A percentile compares a stretch with the other conserved stretches of the same genome.
Evolutionary conservation across 2,888 invertebrate species (phyloP).

Genomic region (Perizoma affinitatum): DNA sequence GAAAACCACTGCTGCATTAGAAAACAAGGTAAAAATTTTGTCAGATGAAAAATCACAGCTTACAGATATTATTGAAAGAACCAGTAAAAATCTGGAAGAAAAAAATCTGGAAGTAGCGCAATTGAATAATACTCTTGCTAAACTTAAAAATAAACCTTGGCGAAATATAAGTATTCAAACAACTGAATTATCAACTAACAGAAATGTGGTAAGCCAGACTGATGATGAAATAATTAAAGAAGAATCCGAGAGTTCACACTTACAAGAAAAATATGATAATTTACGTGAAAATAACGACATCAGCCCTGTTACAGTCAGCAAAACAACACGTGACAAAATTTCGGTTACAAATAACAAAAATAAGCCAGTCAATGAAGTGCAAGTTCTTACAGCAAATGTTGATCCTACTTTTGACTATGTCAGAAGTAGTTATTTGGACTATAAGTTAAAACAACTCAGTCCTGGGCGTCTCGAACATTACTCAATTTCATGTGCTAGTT

Average conservation of each 20-base stretch:
- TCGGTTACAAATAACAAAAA: constrained; percentile 36
- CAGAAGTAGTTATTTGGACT: constrained; percentile 57
- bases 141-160: constrained; percentile 49
- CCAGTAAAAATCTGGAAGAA: constrained; percentile 47
- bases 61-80: constrained; percentile 43
- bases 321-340: constrained; percentile 29
- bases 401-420: constrained; percentile 57
- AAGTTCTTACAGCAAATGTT: constrained; percentile 57
- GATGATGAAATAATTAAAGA: constrained; percentile 33
- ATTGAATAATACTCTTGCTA: constrained; percentile 51
- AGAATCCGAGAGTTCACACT: constrained; percentile 21
- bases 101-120: constrained; percentile 54
- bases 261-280: constrained; percentile 23
- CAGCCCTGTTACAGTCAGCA: constrained; percentile 1
- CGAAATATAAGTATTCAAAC: constrained; percentile 44
- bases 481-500: constrained; percentile 50
- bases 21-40: constrained; percentile 48
- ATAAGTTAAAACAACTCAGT: constrained; percentile 61
- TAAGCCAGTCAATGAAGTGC: constrained; percentile 54
- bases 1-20: constrained; percentile 48
- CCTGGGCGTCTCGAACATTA: constrained; percentile 56
- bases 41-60: constrained; percentile 47
- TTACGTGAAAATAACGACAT: constrained; percentile 23
- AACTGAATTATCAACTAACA: constrained; percentile 13
- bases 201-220: constrained; percentile 49